Evolutionary conservation across 2,797 vertebrate genomes (phyloP).

Genomic region (Sebastolobus altivelis): DNA sequence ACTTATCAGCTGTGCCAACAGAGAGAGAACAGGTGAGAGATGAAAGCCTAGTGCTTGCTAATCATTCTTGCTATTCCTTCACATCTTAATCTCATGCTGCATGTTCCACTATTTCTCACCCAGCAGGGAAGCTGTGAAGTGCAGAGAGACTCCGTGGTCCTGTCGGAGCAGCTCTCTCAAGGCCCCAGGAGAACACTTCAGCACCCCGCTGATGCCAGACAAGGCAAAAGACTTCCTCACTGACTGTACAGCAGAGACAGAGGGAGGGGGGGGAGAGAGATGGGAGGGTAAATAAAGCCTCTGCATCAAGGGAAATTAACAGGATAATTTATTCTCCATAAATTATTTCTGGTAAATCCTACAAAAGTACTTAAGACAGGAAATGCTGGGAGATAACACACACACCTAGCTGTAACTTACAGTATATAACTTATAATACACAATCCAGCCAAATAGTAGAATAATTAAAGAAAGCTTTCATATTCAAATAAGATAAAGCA

Average conservation of each 20-base stretch:
- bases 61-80: background rate
- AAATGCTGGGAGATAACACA: background rate
- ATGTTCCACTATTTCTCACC: conserved; percentile 82
- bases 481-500: background rate
- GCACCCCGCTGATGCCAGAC: conserved; percentile 68
- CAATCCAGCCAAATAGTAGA: background rate
- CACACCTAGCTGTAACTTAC: background rate
- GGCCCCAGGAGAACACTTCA: conserved; percentile 81
- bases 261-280: background rate
- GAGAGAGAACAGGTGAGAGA: background rate
- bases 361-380: background rate
- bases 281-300: background rate
- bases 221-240: conserved; percentile 83
- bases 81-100: conserved; percentile 4
- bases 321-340: conserved; percentile 5
- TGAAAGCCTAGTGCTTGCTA: background rate
- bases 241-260: conserved; percentile 61
- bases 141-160: conserved; percentile 85
- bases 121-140: conserved; percentile 85
- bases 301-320: conserved; percentile 12
- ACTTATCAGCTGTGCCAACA: background rate
- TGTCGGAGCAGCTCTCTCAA: conserved; percentile 85
- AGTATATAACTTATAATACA: background rate
- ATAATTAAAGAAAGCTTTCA: background rate
- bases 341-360: conserved; percentile 2